These are phyloP conservation scores for Borostomias antarcticus DNA, from an alignment of 2,797 vertebrate species.

Conservation along the genomic window DNA sequence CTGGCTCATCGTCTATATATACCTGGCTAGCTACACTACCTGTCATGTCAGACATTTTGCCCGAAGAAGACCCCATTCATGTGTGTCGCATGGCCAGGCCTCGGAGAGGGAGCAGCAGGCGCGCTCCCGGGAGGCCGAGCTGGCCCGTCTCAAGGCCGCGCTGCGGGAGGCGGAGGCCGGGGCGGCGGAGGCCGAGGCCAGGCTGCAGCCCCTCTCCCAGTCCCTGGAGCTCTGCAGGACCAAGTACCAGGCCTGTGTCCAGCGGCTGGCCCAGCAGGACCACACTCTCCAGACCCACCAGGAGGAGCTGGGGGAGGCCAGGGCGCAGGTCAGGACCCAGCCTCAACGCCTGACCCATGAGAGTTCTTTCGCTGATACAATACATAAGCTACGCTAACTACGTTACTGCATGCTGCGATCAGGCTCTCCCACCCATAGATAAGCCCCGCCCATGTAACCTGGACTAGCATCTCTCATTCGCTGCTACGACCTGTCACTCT, in stretches of 20 bases:
- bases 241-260: conserved; percentile 73
- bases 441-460: too few relatives aligned
- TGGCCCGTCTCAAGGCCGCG: conserved; percentile 47
- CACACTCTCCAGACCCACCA: conserved; percentile 61
- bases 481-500: too few relatives aligned
- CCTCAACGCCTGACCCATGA: neutral
- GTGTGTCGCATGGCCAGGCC: conserved; percentile 52
- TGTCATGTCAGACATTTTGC: too few relatives aligned
- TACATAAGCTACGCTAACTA: too few relatives aligned
- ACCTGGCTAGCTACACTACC: too few relatives aligned
- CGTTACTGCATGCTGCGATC: neutral
- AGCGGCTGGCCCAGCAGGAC: conserved; percentile 67
- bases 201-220: conserved; percentile 58
- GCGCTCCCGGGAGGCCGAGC: conserved; percentile 55
- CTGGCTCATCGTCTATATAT: too few relatives aligned
- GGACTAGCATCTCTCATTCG: too few relatives aligned
- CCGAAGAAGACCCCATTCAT: too few relatives aligned
- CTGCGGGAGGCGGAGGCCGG: conserved; percentile 61
- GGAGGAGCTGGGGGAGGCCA: conserved; percentile 64
- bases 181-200: conserved; percentile 58
- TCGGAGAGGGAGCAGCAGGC: conserved; percentile 62
- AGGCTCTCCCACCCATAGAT: too few relatives aligned
- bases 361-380: too few relatives aligned
- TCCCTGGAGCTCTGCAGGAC: conserved; percentile 69
- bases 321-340: conserved; percentile 58